phyloP scores from a whole-genome alignment of 2,113 vertebrate genomes.

The Rhombomys opimus region DNA sequence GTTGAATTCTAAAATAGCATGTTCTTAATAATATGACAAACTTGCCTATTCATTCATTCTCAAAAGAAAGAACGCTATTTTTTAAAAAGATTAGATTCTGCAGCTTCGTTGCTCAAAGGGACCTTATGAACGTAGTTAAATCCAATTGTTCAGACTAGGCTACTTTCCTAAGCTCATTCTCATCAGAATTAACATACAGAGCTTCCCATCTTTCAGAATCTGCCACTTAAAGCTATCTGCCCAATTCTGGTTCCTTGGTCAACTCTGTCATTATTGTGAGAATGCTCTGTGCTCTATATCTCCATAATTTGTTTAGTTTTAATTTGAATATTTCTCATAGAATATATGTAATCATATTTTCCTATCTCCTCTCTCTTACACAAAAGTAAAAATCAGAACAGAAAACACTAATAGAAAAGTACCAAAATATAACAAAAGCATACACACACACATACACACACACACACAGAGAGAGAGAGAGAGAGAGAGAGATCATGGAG shows the following conservation, averaged over 20 bases:
- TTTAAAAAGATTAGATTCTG: neutral
- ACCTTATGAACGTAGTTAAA: neutral
- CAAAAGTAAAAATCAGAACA: neutral
- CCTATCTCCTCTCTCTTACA: too few relatives aligned
- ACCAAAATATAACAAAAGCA: too few relatives aligned
- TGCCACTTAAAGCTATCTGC: neutral
- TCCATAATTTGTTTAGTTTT: neutral
- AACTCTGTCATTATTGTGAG: neutral
- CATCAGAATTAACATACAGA: neutral
- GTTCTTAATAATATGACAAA: neutral
- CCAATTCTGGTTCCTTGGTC: neutral
- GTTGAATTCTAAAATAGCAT: neutral
- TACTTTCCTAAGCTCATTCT: rapidly evolving
- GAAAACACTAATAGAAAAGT: neutral
- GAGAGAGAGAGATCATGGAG: neutral
- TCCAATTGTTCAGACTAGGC: neutral
- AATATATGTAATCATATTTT: neutral
- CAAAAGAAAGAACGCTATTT: neutral
- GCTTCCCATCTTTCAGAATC: neutral
- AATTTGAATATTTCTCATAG: neutral
- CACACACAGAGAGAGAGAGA: neutral
- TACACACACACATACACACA: neutral
- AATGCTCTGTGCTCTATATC: neutral
- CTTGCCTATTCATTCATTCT: neutral
- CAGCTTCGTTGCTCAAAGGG: neutral